Base-by-base conservation (phyloP, 2,113 vertebrate genomes). In the Melierax canorus region DNA sequence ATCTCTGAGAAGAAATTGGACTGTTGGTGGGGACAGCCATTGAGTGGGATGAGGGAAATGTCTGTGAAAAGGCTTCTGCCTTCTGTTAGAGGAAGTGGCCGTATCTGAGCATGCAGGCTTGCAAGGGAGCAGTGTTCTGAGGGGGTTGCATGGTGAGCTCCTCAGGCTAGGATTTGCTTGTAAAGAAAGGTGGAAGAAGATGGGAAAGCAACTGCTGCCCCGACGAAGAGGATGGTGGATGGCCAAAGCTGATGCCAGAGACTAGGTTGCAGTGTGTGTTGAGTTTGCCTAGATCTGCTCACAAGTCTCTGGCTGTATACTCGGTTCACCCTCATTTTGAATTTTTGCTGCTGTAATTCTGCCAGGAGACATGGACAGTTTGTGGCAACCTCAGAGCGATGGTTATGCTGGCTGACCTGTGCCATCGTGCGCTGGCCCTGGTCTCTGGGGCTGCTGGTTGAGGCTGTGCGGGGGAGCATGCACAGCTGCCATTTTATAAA, bases 401-500 rank as follows among this genome's bases (percentile, higher is more conserved):
- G 64, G 71, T 21, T 34, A 2, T 6, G 18, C 39, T 0, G 4
- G 36, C 30, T 60, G 91, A 23, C 8, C 43, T 8, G 23, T 43
- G 82, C 45, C 60, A 6, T 58, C 0, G 4, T 1, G 2, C 0
- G 5, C 34, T 34, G 56, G 38, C 39, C 34, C 2, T 2, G 26
- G 13, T 58, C 66, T 27, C 22, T 9, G 32, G 29, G 66, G 80
- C 34, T 1, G 12, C 39, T 45, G 83, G 46, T n/a, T 10, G 48
- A 6, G 36, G 62, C 81, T 41, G 24, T 3, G 48, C 2, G 3
- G 72, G 72, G 72, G 64, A 16, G 51, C 60, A 1, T 9, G 45
- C 45, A 15, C 43, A 66, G 91, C 91, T 80, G 73, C 68, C n/a
- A n/a, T n/a, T 87, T 97, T 87, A 84, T 48, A 88, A 93, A 81